Conservation (phyloP, 1,140 invertebrate species). For the Aradophagus sp. region DNA sequence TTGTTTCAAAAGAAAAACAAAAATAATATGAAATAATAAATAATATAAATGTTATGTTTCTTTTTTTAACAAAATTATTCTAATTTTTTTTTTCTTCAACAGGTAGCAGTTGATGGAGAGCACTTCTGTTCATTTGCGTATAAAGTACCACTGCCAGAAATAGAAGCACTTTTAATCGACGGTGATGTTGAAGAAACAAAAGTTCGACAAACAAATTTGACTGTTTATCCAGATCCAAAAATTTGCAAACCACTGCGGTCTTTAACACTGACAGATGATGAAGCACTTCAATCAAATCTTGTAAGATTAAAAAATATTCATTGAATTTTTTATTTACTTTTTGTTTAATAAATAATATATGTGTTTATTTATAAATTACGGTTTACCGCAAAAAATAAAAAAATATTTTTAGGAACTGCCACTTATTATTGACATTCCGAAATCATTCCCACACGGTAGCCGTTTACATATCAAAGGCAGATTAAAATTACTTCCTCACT, state of each 20-base stretch:
- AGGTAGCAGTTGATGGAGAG: conserved; percentile 82
- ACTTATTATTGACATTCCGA: conserved; percentile 68
- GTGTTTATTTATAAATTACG: neutral
- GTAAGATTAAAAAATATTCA: conserved; percentile 56
- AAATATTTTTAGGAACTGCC: conserved; percentile 61
- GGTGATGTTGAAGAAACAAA: conserved; percentile 77
- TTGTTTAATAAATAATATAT: neutral
- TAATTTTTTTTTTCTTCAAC: conserved; percentile 18
- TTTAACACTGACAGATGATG: conserved; percentile 60
- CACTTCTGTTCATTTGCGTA: conserved; percentile 83
- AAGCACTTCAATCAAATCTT: conserved; percentile 59
- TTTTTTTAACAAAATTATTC: too few species aligned
- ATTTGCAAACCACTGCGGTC: conserved; percentile 58
- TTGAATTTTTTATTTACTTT: conserved; percentile 9
- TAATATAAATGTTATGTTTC: too few species aligned
- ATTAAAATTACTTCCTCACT: conserved; percentile 79
- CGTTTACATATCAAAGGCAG: conserved; percentile 77
- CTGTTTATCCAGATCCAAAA: conserved; percentile 74
- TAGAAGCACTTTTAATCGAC: conserved; percentile 77
- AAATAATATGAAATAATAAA: too few species aligned
- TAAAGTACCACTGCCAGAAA: conserved; percentile 76
- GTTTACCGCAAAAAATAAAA: too few species aligned
- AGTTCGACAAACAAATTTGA: conserved; percentile 67
- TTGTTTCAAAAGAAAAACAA: too few species aligned
- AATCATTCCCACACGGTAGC: conserved; percentile 72